Evolutionary conservation across 1,140 invertebrate species (phyloP).

Genomic region (Bombus waltoni): DNA sequence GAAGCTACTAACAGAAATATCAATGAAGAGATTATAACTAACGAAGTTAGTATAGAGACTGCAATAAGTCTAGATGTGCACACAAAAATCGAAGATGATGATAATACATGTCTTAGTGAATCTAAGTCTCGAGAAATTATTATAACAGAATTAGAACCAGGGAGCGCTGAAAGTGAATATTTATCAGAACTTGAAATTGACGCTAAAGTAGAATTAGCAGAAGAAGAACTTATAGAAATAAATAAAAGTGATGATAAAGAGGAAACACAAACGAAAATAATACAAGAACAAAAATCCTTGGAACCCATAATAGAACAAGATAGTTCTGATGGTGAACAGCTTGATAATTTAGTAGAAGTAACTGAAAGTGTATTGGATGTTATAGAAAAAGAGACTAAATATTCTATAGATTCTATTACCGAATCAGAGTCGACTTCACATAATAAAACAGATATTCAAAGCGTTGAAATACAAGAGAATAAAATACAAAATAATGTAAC

Average conservation of each 20-base stretch:
- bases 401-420: conserved; percentile 11
- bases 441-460: conserved; percentile 1
- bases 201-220: conserved; percentile 61
- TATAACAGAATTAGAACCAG: conserved; percentile 58
- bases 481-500: background rate
- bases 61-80: conserved; percentile 16
- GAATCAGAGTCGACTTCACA: conserved; percentile 2
- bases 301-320: conserved; percentile 60
- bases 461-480: conserved; percentile 15
- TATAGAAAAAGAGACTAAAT: conserved; percentile 61
- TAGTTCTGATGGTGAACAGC: conserved; percentile 76
- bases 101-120: conserved; percentile 21
- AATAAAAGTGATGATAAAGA: background rate
- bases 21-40: conserved; percentile 13
- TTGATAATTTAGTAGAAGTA: conserved; percentile 76
- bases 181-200: conserved; percentile 68
- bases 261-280: background rate
- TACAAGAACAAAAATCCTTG: conserved; percentile 17
- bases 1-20: background rate
- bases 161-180: conserved; percentile 47
- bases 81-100: conserved; percentile 50
- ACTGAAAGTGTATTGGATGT: conserved; percentile 69
- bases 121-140: conserved; percentile 43
- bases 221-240: conserved; percentile 42
- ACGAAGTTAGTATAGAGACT: conserved; percentile 18